These are phyloP conservation scores for Panagrolaimus sp. DNA, from an alignment of 1,140 invertebrate species.

Conservation along the genomic window DNA sequence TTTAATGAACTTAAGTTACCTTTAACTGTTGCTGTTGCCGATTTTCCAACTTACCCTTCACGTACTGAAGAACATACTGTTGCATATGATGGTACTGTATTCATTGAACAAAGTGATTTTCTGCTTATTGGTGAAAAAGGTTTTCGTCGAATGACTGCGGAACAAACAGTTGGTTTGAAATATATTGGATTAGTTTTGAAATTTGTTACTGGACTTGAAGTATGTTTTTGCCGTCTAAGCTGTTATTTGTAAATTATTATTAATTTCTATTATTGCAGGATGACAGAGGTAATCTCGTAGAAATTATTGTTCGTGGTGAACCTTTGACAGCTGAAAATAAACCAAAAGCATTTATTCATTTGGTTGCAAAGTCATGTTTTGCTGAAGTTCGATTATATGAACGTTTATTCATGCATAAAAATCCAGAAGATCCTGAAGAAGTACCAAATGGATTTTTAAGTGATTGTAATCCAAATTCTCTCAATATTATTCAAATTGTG, in stretches of 20 bases:
- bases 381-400: conserved; percentile 85
- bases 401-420: conserved; percentile 85
- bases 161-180: conserved; percentile 82
- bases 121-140: conserved; percentile 75
- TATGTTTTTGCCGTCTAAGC: not conserved
- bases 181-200: conserved; percentile 77
- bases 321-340: conserved; percentile 64
- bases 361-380: conserved; percentile 78
- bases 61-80: conserved; percentile 70
- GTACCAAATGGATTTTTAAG: conserved; percentile 86
- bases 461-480: conserved; percentile 76
- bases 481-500: conserved; percentile 68
- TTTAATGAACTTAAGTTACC: conserved; percentile 38
- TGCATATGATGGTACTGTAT: conserved; percentile 71
- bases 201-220: conserved; percentile 67
- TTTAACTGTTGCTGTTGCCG: conserved; percentile 68
- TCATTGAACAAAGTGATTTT: conserved; percentile 83
- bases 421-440: conserved; percentile 83
- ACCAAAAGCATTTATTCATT: conserved; percentile 97
- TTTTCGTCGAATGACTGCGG: conserved; percentile 76
- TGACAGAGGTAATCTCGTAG: not conserved
- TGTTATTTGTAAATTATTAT: too few relatives aligned
- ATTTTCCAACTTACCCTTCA: conserved; percentile 80
- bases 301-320: conserved; percentile 31
- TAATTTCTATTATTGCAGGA: too few relatives aligned